Percentiles rank a stretch among this genome's conserved stretches.
These are phyloP conservation scores for Montifringilla adamsi DNA, from an alignment of 2,113 vertebrate species.

Conservation along the genomic window DNA sequence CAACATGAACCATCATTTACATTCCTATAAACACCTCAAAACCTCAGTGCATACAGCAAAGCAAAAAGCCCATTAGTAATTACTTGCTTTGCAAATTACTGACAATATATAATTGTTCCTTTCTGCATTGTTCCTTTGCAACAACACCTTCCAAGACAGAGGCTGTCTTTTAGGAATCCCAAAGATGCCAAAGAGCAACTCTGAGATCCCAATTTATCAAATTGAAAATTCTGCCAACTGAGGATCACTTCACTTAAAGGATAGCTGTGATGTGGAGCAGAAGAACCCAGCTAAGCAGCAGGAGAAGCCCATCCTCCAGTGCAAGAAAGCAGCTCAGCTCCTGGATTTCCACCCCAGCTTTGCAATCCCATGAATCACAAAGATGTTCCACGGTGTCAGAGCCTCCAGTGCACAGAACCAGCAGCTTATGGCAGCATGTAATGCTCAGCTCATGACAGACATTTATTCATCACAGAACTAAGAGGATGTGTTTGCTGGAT, in stretches of 20 bases:
- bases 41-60: background rate
- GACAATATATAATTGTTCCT: background rate
- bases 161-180: background rate
- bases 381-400: conserved; percentile 4
- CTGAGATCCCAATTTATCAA: background rate
- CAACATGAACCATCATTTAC: background rate
- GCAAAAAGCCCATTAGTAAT: background rate
- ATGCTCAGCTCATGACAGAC: conserved; percentile 17
- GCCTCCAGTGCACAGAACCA: background rate
- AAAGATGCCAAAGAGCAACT: background rate
- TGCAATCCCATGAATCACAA: conserved; percentile 45
- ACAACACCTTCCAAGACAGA: background rate
- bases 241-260: background rate
- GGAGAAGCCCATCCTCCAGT: background rate
- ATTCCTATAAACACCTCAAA: background rate
- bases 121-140: background rate
- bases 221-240: background rate
- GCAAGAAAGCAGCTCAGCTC: background rate
- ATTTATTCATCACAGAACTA: background rate
- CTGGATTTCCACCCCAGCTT: background rate
- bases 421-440: conserved; percentile 7
- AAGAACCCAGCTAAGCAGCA: background rate
- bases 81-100: background rate
- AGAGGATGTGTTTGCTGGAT: conserved; percentile 22
- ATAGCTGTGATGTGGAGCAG: background rate